Evolutionary conservation across 2,797 vertebrate species (phyloP).

Genomic region (Sebastes variabilis): DNA sequence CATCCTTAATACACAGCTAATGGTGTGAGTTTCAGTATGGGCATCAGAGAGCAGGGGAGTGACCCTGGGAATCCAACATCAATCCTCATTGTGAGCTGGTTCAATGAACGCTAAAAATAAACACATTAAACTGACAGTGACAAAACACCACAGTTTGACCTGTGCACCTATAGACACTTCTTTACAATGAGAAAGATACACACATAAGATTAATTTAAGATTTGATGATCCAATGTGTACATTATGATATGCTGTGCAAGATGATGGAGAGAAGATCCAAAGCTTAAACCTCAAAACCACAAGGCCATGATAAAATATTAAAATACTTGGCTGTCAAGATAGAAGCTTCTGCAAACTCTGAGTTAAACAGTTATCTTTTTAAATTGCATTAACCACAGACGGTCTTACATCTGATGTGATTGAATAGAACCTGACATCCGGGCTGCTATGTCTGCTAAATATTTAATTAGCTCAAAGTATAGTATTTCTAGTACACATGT

Average conservation of each 20-base stretch:
- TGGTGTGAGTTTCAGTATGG: conserved; percentile 19
- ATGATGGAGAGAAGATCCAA: background rate
- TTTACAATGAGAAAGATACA: background rate
- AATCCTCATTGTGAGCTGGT: conserved; percentile 40
- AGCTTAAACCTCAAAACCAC: background rate
- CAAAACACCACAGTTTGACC: conserved; percentile 10
- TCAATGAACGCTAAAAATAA: conserved; percentile 58
- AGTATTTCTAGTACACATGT: conserved; percentile 32
- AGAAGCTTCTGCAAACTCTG: background rate
- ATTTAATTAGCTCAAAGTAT: conserved; percentile 50
- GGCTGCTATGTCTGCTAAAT: conserved; percentile 44
- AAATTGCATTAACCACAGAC: background rate
- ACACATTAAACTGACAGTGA: conserved; percentile 26
- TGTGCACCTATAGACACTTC: background rate
- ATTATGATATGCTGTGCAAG: background rate
- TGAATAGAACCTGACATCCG: conserved; percentile 12
- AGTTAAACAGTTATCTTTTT: background rate
- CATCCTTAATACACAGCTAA: conserved; percentile 34
- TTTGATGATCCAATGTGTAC: background rate
- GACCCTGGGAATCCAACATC: conserved; percentile 47
- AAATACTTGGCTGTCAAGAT: background rate
- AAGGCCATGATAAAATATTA: background rate
- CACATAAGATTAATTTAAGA: background rate
- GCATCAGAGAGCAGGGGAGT: background rate
- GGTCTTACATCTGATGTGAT: background rate